These are phyloP conservation scores for Chrysodeixis includens DNA, from an alignment of 2,888 invertebrate genomes.

Conservation along the genomic window DNA sequence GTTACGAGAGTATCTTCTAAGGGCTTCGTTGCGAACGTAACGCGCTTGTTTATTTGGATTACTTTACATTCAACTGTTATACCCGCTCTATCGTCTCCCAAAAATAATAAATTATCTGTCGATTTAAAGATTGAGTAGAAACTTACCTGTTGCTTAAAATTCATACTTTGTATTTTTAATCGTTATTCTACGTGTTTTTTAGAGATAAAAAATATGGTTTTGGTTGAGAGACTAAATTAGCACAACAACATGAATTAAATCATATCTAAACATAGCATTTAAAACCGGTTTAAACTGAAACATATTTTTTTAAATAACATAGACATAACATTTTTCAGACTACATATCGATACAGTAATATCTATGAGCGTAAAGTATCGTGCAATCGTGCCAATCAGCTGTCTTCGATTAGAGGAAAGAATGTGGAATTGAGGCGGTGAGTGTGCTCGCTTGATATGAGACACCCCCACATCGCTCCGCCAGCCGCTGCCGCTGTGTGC, in stretches of 20 bases:
- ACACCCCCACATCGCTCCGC: constrained; percentile 66
- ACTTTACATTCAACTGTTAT: constrained; percentile 50
- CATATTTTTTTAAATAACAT: constrained; percentile 34
- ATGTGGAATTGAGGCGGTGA: constrained; percentile 65
- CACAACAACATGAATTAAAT: neutral
- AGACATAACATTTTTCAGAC: constrained; percentile 33
- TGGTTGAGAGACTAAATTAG: neutral
- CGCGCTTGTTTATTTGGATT: constrained; percentile 60
- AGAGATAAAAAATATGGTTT: neutral
- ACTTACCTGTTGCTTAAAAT: constrained; percentile 14
- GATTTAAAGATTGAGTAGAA: neutral
- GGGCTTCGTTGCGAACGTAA: constrained; percentile 55
- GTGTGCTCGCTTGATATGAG: constrained; percentile 71
- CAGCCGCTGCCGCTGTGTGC: constrained; percentile 68
- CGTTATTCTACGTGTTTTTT: neutral
- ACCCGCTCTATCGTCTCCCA: too few species aligned
- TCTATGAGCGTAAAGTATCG: constrained; percentile 54
- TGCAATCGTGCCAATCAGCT: constrained; percentile 73
- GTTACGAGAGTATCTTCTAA: constrained; percentile 61
- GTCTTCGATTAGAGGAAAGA: constrained; percentile 71
- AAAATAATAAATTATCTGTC: neutral
- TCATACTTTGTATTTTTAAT: neutral
- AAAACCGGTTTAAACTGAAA: constrained; percentile 36
- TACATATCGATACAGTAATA: constrained; percentile 46
- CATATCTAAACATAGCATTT: neutral